A percentile compares a stretch with the other conserved stretches of the same genome.
Conservation (phyloP, 2,888 invertebrate species). For the Cyclophora albipunctata region DNA sequence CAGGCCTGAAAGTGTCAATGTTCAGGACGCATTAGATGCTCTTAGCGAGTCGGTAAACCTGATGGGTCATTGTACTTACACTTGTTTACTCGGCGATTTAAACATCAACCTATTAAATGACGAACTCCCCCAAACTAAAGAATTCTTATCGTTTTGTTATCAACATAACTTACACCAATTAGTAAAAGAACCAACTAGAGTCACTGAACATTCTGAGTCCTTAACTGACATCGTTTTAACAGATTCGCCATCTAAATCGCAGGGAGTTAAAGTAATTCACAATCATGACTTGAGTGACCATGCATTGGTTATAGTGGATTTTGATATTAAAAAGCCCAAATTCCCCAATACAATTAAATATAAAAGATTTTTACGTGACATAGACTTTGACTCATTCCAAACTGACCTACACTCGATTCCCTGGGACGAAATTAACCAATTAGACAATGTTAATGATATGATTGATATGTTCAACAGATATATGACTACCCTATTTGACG, state of each 20-base stretch:
- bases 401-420: not conserved
- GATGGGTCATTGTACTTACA: not conserved
- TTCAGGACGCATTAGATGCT: not conserved
- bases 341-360: not conserved
- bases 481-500: not conserved
- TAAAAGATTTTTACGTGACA: not conserved
- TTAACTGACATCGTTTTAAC: not conserved
- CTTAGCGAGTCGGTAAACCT: not conserved
- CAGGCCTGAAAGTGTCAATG: not conserved
- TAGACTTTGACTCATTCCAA: not conserved
- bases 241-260: not conserved
- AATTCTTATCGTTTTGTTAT: not conserved
- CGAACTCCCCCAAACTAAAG: not conserved
- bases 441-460: not conserved
- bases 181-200: not conserved
- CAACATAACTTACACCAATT: not conserved
- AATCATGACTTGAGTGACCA: not conserved
- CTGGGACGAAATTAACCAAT: not conserved
- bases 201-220: not conserved
- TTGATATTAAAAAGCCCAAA: not conserved
- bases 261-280: not conserved
- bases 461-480: not conserved
- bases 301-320: not conserved
- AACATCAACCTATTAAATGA: constrained; percentile 1
- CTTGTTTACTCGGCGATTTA: constrained; percentile 1